These are phyloP conservation scores for Octopus sinensis DNA, from an alignment of 1,140 invertebrate species.

Conservation along the genomic window DNA sequence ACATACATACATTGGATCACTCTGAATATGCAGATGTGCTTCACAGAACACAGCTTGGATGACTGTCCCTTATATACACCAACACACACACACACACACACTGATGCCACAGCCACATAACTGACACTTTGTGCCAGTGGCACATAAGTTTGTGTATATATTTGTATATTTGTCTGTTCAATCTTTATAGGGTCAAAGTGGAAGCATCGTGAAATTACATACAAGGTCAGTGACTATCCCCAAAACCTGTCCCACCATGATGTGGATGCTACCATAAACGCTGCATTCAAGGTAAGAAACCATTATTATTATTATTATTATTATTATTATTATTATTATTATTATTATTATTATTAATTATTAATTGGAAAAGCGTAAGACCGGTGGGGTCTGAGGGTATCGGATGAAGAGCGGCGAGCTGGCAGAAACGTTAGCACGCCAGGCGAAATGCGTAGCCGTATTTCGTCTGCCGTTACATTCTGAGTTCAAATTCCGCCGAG, in stretches of 20 bases:
- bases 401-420: no score
- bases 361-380: no score
- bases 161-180: background rate
- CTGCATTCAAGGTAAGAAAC: background rate
- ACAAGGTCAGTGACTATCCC: background rate
- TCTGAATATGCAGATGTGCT: background rate
- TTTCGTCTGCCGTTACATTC: no score
- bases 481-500: no score
- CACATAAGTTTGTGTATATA: background rate
- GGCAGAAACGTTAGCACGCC: no score
- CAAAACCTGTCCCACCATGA: background rate
- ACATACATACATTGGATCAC: no score
- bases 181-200: background rate
- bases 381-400: no score
- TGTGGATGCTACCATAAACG: background rate
- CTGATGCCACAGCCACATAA: background rate
- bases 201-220: background rate
- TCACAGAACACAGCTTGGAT: background rate
- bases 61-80: no score
- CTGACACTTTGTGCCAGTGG: background rate
- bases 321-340: no score
- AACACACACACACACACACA: background rate
- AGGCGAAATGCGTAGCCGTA: no score
- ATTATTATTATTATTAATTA: no score
- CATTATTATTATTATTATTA: background rate